Evolutionary conservation across 2,797 vertebrate species (phyloP), one percentile per base, ranked within the genome.

Genomic region (Pampus argenteus): DNA sequence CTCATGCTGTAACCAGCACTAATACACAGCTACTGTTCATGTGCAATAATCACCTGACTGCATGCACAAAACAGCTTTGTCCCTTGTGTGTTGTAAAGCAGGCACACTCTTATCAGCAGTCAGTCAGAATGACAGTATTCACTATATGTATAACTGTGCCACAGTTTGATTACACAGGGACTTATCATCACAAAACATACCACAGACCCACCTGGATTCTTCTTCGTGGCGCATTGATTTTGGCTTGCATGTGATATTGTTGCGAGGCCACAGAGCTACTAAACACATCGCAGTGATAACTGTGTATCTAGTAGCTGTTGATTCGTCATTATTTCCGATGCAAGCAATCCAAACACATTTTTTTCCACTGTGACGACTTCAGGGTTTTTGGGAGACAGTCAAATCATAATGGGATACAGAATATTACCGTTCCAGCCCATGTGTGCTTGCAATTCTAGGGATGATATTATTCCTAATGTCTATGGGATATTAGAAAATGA

Each of bases 401-500:
- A 67, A 70, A 78, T 80, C 48, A 71, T 57, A 70, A 81, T 82
- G 51, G 52, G 36, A 77, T 76, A 63, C 44, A 80, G 66, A 9
- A 76, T 72, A 36, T 78, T 71, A 42, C 51, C 25, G 55, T 55
- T 70, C 59, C 54, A 55, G 54, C 54, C 71, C 50, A 10, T 62
- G 34, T 6, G 45, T 5, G 22, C 47, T 61, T 47, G 18, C 77
- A 72, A 56, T 84, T 82, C 58, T 44, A 67, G 62, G 34, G 66
- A 82, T 79, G 66, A 88, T 86, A 90, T 74, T 86, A 59, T 56
- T 81, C 74, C 74, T 76, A 58, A 83, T 88, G 85, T 88, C 74
- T 83, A 47, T 73, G 83, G 79, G 78, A 85, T 88, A 86, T 92
- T 88, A 84, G 76, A 88, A 86, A 62, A 84, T 88, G 78, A 89